Base-by-base conservation (phyloP, 1,140 invertebrate species). In the Watersipora subatra region DNA sequence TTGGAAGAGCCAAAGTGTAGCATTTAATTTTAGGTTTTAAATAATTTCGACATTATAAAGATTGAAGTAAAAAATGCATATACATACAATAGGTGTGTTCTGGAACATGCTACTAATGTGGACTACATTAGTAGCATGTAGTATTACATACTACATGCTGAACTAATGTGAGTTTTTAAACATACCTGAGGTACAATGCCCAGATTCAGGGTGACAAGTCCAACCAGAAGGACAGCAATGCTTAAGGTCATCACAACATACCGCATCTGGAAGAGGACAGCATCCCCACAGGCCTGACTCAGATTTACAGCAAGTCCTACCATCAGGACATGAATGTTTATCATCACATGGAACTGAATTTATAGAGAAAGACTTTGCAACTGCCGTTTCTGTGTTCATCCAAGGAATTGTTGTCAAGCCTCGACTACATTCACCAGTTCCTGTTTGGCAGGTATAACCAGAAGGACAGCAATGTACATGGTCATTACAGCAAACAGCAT, bases 291-390 rank as follows among this genome's bases (percentile, higher is more conserved):
- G 61, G 25, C 72, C 75, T 58, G 64, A 61, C 0, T 20, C 64
- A 22, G 77, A 22, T 46, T 72, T 67, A 71, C 81, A 82, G 67
- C 81, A 82, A 19, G 81, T 81, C 17, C 69, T 69, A 3, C 72
- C 71, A 70, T 73, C 70, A 19, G 73, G 75, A 71, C 81, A 82
- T 28, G 58, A 46, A n/a, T 46, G 34, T 12, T 7, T 46, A 12
- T 7, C 34, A 46, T 46, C 34, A n/a, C 34, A 46, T n/a, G 34
- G 7, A 46, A 12, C n/a, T 7, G 7, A 7, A 12, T 46, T 46
- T n/a, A 46, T n/a, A 12, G 34, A n/a, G 7, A 12, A n/a, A 12
- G 7, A n/a, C 7, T 12, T 46, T 46, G 7, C n/a, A 7, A 12
- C n/a, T 46, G 34, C 7, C 7, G 34, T n/a, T 46, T 46, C 7